Conservation (phyloP, 2,113 vertebrate species). For the Plecotus auritus region DNA sequence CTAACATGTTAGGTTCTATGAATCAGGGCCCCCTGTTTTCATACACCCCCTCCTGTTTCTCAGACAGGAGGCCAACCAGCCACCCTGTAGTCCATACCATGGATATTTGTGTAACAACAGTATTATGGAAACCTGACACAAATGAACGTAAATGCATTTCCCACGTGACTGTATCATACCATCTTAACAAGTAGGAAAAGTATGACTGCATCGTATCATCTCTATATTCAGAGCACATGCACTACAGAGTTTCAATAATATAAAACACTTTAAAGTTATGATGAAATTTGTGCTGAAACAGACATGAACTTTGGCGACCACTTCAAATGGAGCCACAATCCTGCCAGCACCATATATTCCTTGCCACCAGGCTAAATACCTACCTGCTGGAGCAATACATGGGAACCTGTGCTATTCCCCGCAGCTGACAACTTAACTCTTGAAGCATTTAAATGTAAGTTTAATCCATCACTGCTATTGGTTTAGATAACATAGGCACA, state of each 20-base stretch:
- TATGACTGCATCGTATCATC: neutral
- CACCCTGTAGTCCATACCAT: neutral
- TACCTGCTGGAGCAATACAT: neutral
- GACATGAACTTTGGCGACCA: conserved; percentile 29
- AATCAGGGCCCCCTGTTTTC: neutral
- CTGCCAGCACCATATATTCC: neutral
- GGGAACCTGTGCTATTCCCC: neutral
- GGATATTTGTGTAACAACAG: conserved; percentile 4
- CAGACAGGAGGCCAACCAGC: neutral
- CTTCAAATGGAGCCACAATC: neutral
- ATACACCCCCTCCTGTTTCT: neutral
- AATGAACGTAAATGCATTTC: conserved; percentile 37
- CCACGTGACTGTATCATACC: neutral
- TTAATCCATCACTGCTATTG: neutral
- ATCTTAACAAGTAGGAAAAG: conserved; percentile 31
- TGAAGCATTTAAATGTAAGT: neutral
- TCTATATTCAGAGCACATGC: neutral
- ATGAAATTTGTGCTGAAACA: conserved; percentile 40
- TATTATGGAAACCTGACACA: conserved; percentile 11
- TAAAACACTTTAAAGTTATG: conserved; percentile 51
- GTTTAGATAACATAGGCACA: neutral
- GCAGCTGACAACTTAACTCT: neutral
- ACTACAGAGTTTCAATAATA: conserved; percentile 35
- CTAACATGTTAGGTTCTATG: neutral
- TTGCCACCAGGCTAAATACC: neutral